phyloP scores from a whole-genome alignment of 2,888 invertebrate species.

The Timandra comae region DNA sequence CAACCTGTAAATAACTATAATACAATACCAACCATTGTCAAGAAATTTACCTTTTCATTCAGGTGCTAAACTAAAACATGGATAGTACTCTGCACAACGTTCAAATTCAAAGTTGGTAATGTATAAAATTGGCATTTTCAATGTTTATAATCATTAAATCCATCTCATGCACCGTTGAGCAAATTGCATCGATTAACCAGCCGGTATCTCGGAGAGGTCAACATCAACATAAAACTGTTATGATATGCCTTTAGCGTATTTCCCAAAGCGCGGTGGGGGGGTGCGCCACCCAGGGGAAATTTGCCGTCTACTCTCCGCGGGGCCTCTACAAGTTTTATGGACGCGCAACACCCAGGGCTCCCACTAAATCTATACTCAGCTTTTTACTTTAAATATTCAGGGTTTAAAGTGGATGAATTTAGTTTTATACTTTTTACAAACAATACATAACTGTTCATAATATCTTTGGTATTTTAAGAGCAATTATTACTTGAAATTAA shows the following conservation, averaged over 20 bases:
- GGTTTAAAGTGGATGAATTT: slow-evolving; percentile 2
- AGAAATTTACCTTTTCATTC: too few species aligned
- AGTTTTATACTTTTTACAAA: too few species aligned
- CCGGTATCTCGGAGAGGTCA: slow-evolving; percentile 57
- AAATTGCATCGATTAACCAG: slow-evolving; percentile 44
- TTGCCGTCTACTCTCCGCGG: slow-evolving; percentile 69
- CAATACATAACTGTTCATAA: too few species aligned
- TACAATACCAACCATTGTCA: too few species aligned
- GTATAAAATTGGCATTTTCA: slow-evolving; percentile 8
- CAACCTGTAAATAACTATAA: too few species aligned
- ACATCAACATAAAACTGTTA: slow-evolving; percentile 76
- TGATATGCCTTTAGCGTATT: slow-evolving; percentile 75
- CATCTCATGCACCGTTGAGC: slow-evolving; percentile 13
- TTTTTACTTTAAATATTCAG: slow-evolving; percentile 6
- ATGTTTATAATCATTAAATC: slow-evolving; percentile 7
- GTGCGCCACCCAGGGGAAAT: slow-evolving; percentile 72
- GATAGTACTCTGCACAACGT: too few species aligned
- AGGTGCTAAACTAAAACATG: too few species aligned
- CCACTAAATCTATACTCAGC: slow-evolving; percentile 18
- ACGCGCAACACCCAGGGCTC: slow-evolving; percentile 57
- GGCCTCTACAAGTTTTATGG: slow-evolving; percentile 76
- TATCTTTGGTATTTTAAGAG: too few species aligned
- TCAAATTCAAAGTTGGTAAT: too few species aligned
- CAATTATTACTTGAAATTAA: too few species aligned
- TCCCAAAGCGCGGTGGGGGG: slow-evolving; percentile 58